Base-by-base conservation (phyloP, 30 jellyfish, hydroid and myxozoan species). In the Clytia hemisphaerica region DNA sequence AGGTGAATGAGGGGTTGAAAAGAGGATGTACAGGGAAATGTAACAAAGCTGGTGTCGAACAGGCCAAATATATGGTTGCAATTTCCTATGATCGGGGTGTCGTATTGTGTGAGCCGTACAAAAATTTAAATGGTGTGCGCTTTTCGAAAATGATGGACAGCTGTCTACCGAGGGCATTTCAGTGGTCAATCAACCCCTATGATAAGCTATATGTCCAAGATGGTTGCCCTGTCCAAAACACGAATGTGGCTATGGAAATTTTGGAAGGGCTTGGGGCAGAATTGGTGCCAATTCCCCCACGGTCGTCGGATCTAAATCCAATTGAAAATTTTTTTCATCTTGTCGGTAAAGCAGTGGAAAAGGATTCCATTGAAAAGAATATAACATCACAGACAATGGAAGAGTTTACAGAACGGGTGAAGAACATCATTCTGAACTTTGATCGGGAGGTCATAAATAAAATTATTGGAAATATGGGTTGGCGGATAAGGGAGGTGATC, bases 21-120 rank as follows among this genome's bases (percentile, higher is more conserved):
- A 61, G 9, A 2, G 67, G 66, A 27, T 64, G 77, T 31, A 64
- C 65, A n/a, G 67, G 45, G n/a, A 64, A 64, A 40, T 66, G 78
- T 66, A 66, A 66, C 21, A 66, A 64, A 24, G 78, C 66, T 19
- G 78, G 78, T 16, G 69, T 34, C 19, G 46, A 66, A 38, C 46
- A 66, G 31, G 78, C 46, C 32, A 66, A 66, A 40, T 2, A 40
- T 25, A 45, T 66, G 3, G 78, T 66, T 22, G 78, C 78, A 25
- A 36, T 38, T 44, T 15, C 25, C 47, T 37, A 66, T 42, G 66
- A 47, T 4, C 28, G 46, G 40, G 78, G 78, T 30, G 67, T 6
- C 14, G 32, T 66, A 40, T 38, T 46, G 16, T 38, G 67, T 32
- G 40, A 14, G 34, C 66, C 44, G 4, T 66, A 66, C 35, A 66